These are phyloP conservation scores for Lagria hirta DNA, from an alignment of 2,888 invertebrate genomes.

Conservation along the genomic window DNA sequence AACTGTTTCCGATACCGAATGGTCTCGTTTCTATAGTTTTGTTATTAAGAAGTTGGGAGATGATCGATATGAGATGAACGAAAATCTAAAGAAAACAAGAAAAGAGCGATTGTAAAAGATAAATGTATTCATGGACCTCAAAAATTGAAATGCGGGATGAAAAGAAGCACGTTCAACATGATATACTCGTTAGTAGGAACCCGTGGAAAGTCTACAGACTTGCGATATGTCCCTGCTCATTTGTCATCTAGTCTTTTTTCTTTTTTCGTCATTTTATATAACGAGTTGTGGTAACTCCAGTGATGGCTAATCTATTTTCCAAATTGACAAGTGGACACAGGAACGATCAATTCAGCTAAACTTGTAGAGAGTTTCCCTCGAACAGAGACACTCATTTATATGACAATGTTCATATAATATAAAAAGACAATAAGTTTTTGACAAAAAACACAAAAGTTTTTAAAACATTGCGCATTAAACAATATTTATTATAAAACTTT, in stretches of 20 bases:
- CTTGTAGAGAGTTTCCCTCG: too few species aligned
- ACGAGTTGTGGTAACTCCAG: too few species aligned
- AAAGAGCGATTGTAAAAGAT: constrained; percentile 22
- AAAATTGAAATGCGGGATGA: constrained; percentile 22
- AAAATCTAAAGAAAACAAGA: too few species aligned
- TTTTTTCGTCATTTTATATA: constrained; percentile 9
- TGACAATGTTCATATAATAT: too few species aligned
- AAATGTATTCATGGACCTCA: constrained; percentile 28
- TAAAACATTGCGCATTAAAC: too few species aligned
- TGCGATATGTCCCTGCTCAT: constrained; percentile 20
- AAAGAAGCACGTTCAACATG: constrained; percentile 21
- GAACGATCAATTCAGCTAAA: too few species aligned
- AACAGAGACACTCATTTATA: too few species aligned
- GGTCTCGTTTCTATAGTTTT: constrained; percentile 26
- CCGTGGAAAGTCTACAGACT: constrained; percentile 17
- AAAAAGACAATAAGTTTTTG: too few species aligned
- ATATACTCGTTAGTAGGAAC: constrained; percentile 16
- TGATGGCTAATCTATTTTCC: too few species aligned
- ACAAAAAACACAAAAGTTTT: too few species aligned
- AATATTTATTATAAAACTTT: too few species aligned
- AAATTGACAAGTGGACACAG: too few species aligned
- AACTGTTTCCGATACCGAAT: constrained; percentile 32
- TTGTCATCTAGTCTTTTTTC: constrained; percentile 18
- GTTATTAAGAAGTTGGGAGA: constrained; percentile 12
- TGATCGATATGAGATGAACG: constrained; percentile 20